Base-by-base conservation (phyloP, 2,888 invertebrate species). In the Chironomus tentans region DNA sequence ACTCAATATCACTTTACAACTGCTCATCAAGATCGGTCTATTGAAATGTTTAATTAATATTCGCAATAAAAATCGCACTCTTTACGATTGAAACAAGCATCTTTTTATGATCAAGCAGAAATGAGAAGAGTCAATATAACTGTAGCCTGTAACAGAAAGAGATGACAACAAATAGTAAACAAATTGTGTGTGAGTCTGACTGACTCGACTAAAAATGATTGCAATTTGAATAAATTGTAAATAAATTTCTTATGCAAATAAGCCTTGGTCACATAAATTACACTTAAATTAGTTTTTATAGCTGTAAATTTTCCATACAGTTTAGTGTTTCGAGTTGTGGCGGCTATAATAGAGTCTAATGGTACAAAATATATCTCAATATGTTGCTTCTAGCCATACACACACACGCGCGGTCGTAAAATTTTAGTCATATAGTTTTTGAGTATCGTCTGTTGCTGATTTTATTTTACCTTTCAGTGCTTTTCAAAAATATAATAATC, bases 191-290 rank as follows among this genome's bases (percentile, higher is more conserved):
- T 15, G 56, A 56, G 56, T 15, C 15, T 15, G 7, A 56, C 15
- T 15, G 56, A 56, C 18, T 56, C 15, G 56, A 46, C 48, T 46
- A 48, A 48, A 72, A 72, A 12, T 68, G 65, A 65, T 68, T 68
- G 65, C 74, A 65, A 74, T 74, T 74, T 74, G 68, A 74, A 74
- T 74, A 74, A 74, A 74, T 68, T 68, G 48, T 74, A 68, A 74
- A 74, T 74, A 74, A 74, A 74, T 74, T 74, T 74, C 47, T 74
- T 74, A 74, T 74, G 74, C 74, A 65, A 74, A 74, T 74, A 74
- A 38, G 47, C 12, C 10, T 12, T 74, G 74, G 74, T 74, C 74
- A 74, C 74, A 74, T 74, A 74, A 74, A 74, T 74, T 46, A 74
- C 74, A 48, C 61, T 74, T 74, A 68, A 74, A 68, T 74, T 74